These are phyloP conservation scores for Drosophila tanythrix DNA, from an alignment of 2,888 invertebrate species.

Conservation along the genomic window DNA sequence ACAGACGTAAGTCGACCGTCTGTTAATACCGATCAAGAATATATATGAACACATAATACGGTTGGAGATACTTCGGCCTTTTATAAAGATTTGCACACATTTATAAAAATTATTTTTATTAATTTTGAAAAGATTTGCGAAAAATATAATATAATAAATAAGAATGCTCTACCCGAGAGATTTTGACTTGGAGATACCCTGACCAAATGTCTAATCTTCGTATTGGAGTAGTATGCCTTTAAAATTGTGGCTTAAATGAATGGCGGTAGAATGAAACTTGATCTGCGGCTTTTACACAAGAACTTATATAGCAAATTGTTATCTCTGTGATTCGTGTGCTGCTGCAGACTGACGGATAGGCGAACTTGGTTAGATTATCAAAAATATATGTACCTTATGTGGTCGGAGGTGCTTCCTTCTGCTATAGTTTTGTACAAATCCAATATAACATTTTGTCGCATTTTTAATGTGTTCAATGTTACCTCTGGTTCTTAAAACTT, in stretches of 20 bases:
- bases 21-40: not conserved
- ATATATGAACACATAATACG: not conserved
- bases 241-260: not conserved
- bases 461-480: not conserved
- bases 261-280: not conserved
- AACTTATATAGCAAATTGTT: not conserved
- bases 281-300: not conserved
- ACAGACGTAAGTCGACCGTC: not conserved
- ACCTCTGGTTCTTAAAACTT: not conserved
- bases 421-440: not conserved
- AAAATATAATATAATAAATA: not conserved
- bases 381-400: not conserved
- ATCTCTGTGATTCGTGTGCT: not conserved
- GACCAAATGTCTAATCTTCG: not conserved
- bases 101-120: not conserved
- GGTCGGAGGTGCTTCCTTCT: not conserved
- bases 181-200: not conserved
- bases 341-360: not conserved
- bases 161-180: not conserved
- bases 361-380: not conserved
- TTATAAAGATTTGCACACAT: slow-evolving; percentile 1
- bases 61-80: not conserved
- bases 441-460: not conserved
- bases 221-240: not conserved
- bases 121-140: not conserved